Percentiles rank a stretch among this genome's conserved stretches.
Evolutionary conservation across 2,797 vertebrate species (phyloP).

Genomic region (Brotogeris chrysoptera): DNA sequence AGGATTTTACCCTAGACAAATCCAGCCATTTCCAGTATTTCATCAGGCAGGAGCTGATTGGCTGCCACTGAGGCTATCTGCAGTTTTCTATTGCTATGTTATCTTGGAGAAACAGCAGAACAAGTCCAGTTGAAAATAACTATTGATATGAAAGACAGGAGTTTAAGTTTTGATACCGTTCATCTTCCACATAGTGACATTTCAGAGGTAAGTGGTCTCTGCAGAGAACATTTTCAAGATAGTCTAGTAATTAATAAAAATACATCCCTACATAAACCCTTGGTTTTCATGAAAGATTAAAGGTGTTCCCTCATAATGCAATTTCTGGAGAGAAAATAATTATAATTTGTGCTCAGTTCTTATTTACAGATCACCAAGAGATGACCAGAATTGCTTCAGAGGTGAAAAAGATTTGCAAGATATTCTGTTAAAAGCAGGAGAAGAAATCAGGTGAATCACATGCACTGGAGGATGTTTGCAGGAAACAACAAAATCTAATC

Average conservation of each 20-base stretch:
- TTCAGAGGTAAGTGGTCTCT: not conserved
- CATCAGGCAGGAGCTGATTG: not conserved
- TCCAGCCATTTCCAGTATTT: not conserved
- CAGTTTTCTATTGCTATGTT: not conserved
- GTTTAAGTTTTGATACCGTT: not conserved
- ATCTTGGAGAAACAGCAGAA: not conserved
- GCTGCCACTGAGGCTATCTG: not conserved
- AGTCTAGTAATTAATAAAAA: not conserved
- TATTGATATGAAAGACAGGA: not conserved
- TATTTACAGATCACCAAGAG: not conserved
- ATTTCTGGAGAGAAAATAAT: not conserved
- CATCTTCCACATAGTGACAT: fast-evolving
- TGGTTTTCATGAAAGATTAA: not conserved
- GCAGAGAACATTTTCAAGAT: not conserved
- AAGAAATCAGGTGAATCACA: not conserved
- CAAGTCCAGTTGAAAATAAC: not conserved
- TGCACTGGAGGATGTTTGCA: not conserved
- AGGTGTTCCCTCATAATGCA: not conserved
- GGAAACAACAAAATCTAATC: not conserved
- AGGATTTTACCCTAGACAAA: not conserved
- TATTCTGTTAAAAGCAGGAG: not conserved
- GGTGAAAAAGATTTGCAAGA: not conserved
- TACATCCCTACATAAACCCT: not conserved
- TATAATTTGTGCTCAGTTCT: not conserved
- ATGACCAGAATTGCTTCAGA: not conserved